Evolutionary conservation across 30 jellyfish, hydroid and myxozoan species (phyloP).

Genomic region (Calvadosia cruxmelitensis): DNA sequence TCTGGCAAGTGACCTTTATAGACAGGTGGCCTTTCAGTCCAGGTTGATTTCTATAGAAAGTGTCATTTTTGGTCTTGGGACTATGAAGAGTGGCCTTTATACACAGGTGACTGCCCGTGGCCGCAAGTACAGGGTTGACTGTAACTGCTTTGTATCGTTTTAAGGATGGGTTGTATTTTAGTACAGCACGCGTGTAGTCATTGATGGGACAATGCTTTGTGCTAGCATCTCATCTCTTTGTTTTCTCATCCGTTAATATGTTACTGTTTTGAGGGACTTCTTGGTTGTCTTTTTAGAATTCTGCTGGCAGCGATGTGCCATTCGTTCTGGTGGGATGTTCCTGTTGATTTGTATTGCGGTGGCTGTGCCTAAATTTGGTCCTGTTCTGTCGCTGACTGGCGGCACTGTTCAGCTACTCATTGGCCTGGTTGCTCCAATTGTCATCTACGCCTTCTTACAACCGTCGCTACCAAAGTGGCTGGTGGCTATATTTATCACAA

Average conservation of each 20-base stretch:
- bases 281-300: slow-evolving; percentile 25
- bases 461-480: slow-evolving; percentile 20
- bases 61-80: too few relatives aligned
- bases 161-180: too few relatives aligned
- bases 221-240: too few relatives aligned
- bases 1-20: too few relatives aligned
- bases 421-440: slow-evolving; percentile 60
- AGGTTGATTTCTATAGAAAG: too few relatives aligned
- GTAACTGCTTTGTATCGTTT: too few relatives aligned
- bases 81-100: too few relatives aligned
- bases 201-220: too few relatives aligned
- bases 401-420: slow-evolving; percentile 71
- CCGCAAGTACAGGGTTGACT: too few relatives aligned
- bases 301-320: slow-evolving; percentile 89
- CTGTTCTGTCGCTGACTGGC: slow-evolving; percentile 92
- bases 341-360: slow-evolving; percentile 56
- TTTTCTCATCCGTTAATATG: not conserved
- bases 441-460: slow-evolving; percentile 45
- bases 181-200: too few relatives aligned
- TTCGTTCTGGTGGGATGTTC: slow-evolving; percentile 49
- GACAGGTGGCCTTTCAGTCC: too few relatives aligned
- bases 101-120: too few relatives aligned
- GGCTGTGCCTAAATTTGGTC: slow-evolving; percentile 88
- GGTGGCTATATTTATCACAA: slow-evolving; percentile 28
- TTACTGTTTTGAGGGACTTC: not conserved